A percentile compares a stretch with the other conserved stretches of the same genome.
phyloP scores from a whole-genome alignment of 1,140 invertebrate species.

The Cephus cinctus region DNA sequence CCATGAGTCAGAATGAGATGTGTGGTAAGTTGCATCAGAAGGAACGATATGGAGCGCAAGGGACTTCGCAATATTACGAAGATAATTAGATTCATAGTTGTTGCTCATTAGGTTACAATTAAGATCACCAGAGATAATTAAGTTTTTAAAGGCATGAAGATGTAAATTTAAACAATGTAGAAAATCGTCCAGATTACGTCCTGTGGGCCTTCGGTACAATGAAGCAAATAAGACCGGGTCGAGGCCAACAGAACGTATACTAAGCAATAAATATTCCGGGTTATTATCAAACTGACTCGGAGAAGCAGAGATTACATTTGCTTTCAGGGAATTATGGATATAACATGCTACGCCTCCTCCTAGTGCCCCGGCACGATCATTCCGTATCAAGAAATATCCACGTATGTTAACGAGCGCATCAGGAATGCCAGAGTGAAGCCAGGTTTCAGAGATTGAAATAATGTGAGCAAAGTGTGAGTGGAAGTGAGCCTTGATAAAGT shows the following conservation, averaged over 20 bases:
- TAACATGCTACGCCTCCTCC: constrained; percentile 9
- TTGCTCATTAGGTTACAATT: constrained; percentile 2
- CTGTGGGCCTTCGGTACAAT: not conserved
- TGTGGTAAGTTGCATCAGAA: constrained; percentile 5
- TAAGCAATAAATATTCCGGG: not conserved
- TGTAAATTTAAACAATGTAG: not conserved
- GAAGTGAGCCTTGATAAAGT: not conserved
- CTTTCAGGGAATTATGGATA: constrained; percentile 1
- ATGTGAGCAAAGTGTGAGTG: not conserved
- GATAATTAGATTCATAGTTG: not conserved
- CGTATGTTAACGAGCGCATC: not conserved
- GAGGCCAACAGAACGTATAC: not conserved
- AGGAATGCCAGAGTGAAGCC: not conserved
- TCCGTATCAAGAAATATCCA: constrained; percentile 5
- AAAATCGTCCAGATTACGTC: not conserved
- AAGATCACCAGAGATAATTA: constrained; percentile 6
- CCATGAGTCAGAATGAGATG: not conserved
- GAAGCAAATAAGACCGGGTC: not conserved
- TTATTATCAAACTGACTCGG: not conserved
- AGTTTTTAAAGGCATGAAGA: not conserved
- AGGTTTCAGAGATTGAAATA: constrained; percentile 1
- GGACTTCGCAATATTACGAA: not conserved
- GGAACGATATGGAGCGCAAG: not conserved
- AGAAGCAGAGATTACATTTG: not conserved
- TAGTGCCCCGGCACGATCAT: not conserved